Evolutionary conservation across 1,140 invertebrate species (phyloP), one percentile per base, ranked within the genome.

Genomic region (Pogonus chalceus): DNA sequence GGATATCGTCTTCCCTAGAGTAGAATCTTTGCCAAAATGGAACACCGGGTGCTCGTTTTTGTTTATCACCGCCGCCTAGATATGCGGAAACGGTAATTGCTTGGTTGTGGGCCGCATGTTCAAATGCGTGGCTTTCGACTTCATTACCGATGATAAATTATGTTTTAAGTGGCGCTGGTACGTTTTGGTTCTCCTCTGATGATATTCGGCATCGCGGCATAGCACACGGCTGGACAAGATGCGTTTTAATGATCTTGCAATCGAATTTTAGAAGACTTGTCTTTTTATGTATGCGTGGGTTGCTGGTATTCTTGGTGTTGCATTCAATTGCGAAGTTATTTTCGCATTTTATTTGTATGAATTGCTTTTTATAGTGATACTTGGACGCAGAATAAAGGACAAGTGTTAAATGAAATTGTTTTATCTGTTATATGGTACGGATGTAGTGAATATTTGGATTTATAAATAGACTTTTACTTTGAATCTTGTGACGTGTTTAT

Each of bases 31-130:
- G n/a, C 26, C 26, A 7, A 7, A 31, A 4, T 31, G 26, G 26
- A 7, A 4, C 26, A 31, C 26, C 4, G 26, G 4, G 4, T 4
- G 4, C 26, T 31, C 14, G 4, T 31, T 31, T 7, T 31, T 31
- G 14, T 31, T 31, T 7, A 14, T 31, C 26, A 31, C 26, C 26
- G 14, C 26, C 4, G 26, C 7, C 37, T 12, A 9, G 37, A 43
- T 43, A 43, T 43, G 37, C 37, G 37, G 37, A 43, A 43, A 43
- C 37, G 37, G 37, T 43, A 43, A 43, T 43, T 43, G 37, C 37
- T 43, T n/a, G n/a, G n/a, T n/a, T n/a, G n/a, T 43, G 18, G 18
- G 18, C 37, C 26, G 14, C 26, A 14, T 14, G 4, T 31, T 43
- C 37, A 43, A 43, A 43, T 43, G 18, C 37, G 3, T 43, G 37